Base-by-base conservation (phyloP, 2,888 invertebrate species). In the Notocelia uddmanniana region DNA sequence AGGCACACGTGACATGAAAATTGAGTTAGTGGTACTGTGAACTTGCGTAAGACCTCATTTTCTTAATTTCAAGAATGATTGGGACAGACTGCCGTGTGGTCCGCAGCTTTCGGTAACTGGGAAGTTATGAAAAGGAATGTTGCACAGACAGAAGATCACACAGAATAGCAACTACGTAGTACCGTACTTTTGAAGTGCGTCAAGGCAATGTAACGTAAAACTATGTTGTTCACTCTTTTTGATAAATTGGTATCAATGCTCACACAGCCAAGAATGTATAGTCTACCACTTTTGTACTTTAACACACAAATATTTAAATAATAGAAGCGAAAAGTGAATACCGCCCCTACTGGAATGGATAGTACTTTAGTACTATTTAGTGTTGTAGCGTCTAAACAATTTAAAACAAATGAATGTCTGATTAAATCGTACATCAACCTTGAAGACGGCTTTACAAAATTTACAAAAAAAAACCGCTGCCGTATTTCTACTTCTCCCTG, bases 1-100 rank as follows among this genome's bases (percentile, higher is more conserved):
- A 83, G 73, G 66, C 76, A 79, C 73, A 82, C 89, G 87, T 89
- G 90, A 86, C 83, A 75, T 78, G 86, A 84, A 85, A 85, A 78
- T 37, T 80, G 78, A 82, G 62, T 26, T 23, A 52, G 19, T 55
- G 54, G 69, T 73, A 59, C 64, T 73, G 58, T 69, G 18, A 59
- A 68, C 52, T 73, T 69, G 58, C 73, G 64, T 37, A 73, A 66
- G 34, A 34, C 45, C 23, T 57, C 62, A 62, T 63, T 68, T 68
- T 68, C 21, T 70, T 55, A 41, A 68, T 72, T 68, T 67, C 54
- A 48, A 62, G 26, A 68, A 72, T 62, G 55, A 50, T 72, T 55
- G 18, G 52, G 59, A 67, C 62, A 55, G 55, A 48, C 60, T 41
- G 60, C 21, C 21, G 67, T 68, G 62, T 60, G 60, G 55, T 45